phyloP scores from a whole-genome alignment of 2,888 invertebrate species.

The Erebia ligea region DNA sequence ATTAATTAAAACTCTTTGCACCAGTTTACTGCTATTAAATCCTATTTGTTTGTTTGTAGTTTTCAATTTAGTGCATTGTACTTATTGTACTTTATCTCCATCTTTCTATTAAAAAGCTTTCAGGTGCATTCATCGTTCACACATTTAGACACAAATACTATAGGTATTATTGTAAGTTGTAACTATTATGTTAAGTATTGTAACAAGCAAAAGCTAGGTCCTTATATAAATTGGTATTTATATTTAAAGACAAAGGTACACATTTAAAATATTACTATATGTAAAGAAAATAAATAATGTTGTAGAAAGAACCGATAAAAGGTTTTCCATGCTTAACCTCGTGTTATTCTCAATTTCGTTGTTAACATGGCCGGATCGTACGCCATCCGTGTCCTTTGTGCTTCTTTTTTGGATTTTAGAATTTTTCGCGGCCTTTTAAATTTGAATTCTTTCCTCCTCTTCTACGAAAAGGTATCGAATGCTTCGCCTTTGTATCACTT shows the following conservation, averaged over 20 bases:
- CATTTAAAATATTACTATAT: slow-evolving; percentile 7
- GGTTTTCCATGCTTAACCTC: slow-evolving; percentile 42
- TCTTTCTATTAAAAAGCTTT: not conserved
- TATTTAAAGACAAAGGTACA: slow-evolving; percentile 8
- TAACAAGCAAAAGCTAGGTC: not conserved
- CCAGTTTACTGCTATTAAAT: slow-evolving; percentile 67
- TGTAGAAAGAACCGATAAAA: slow-evolving; percentile 37
- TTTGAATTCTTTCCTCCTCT: slow-evolving; percentile 80
- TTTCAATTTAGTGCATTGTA: slow-evolving; percentile 3
- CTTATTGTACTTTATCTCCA: not conserved
- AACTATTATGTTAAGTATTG: too few species aligned
- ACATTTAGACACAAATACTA: not conserved
- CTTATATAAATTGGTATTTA: not conserved
- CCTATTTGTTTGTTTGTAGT: slow-evolving; percentile 65
- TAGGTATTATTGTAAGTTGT: too few species aligned
- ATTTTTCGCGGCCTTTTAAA: slow-evolving; percentile 74
- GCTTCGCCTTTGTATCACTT: slow-evolving; percentile 82
- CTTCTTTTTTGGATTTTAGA: slow-evolving; percentile 62
- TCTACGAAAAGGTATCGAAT: slow-evolving; percentile 81
- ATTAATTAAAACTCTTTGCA: slow-evolving; percentile 75
- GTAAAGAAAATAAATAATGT: slow-evolving; percentile 29
- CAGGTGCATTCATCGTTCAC: not conserved
- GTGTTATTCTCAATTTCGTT: slow-evolving; percentile 48
- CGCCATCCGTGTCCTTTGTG: slow-evolving; percentile 61
- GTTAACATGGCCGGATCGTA: slow-evolving; percentile 54